phyloP scores from a whole-genome alignment of 2,888 invertebrate species.

The Lysandra bellargus region DNA sequence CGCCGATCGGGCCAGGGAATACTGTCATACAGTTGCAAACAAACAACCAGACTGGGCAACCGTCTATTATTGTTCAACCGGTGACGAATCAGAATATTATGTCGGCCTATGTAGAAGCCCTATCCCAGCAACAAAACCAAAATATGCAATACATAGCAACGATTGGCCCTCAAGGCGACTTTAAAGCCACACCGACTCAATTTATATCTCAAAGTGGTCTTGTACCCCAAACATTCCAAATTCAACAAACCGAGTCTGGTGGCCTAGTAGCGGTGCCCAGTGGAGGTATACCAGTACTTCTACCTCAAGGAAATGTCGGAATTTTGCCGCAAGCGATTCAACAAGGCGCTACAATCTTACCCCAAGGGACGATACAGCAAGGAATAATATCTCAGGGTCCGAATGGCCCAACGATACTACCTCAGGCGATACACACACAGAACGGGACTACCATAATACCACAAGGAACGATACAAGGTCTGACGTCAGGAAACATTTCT shows the following conservation, averaged over 20 bases:
- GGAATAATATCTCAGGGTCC: conserved; percentile 76
- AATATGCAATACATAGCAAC: conserved; percentile 89
- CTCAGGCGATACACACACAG: conserved; percentile 79
- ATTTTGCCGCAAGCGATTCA: conserved; percentile 75
- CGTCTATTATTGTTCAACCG: conserved; percentile 86
- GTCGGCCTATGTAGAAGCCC: conserved; percentile 84
- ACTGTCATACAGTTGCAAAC: conserved; percentile 81
- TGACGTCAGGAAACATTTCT: conserved; percentile 62
- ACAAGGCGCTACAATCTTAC: conserved; percentile 80
- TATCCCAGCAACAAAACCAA: conserved; percentile 85
- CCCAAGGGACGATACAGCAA: conserved; percentile 80
- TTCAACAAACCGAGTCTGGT: conserved; percentile 82
- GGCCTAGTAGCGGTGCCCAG: conserved; percentile 82
- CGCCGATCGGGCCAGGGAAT: conserved; percentile 68
- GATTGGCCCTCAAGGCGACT: conserved; percentile 82
- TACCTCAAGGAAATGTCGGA: conserved; percentile 77
- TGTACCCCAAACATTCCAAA: conserved; percentile 81
- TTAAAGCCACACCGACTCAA: conserved; percentile 77
- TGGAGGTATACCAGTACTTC: conserved; percentile 78
- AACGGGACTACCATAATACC: conserved; percentile 84
- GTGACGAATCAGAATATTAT: conserved; percentile 80
- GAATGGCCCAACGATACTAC: conserved; percentile 81
- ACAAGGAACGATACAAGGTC: conserved; percentile 76
- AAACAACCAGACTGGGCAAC: conserved; percentile 78
- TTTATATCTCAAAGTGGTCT: conserved; percentile 78